These are phyloP conservation scores for Ctenopoma multispine DNA, from an alignment of 2,797 vertebrate species.

Conservation along the genomic window DNA sequence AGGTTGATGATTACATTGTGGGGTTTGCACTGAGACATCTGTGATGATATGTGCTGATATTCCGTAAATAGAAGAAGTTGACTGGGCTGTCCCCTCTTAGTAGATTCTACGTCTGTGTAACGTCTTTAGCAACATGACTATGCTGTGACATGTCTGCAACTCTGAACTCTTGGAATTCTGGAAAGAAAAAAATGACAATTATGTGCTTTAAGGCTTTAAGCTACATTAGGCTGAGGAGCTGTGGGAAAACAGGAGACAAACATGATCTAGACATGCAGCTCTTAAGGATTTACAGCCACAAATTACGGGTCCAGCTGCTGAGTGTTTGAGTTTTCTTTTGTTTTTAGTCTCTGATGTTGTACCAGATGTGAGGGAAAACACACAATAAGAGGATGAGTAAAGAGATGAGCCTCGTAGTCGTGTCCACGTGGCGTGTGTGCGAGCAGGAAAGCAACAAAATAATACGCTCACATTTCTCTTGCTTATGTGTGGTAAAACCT, in stretches of 20 bases:
- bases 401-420: conserved; percentile 4
- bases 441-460: conserved; percentile 19
- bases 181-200: conserved; percentile 40
- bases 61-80: no score
- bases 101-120: conserved; percentile 19
- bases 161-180: conserved; percentile 41
- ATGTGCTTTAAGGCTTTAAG: conserved; percentile 45
- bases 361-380: conserved; percentile 26
- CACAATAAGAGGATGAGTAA: neutral
- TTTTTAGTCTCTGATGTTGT: conserved; percentile 10
- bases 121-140: conserved; percentile 15
- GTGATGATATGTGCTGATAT: no score
- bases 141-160: conserved; percentile 44
- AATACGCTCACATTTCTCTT: conserved; percentile 20
- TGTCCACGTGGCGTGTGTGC: conserved; percentile 10
- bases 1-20: neutral
- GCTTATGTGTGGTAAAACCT: conserved; percentile 14
- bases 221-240: conserved; percentile 32
- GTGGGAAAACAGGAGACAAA: conserved; percentile 50
- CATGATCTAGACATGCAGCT: conserved; percentile 23
- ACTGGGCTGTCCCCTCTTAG: neutral
- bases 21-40: conserved; percentile 7
- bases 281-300: conserved; percentile 21
- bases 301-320: conserved; percentile 35
- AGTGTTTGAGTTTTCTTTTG: conserved; percentile 14